Evolutionary conservation across 2,113 vertebrate species (phyloP).

Genomic region (Cheirogaleus medius): DNA sequence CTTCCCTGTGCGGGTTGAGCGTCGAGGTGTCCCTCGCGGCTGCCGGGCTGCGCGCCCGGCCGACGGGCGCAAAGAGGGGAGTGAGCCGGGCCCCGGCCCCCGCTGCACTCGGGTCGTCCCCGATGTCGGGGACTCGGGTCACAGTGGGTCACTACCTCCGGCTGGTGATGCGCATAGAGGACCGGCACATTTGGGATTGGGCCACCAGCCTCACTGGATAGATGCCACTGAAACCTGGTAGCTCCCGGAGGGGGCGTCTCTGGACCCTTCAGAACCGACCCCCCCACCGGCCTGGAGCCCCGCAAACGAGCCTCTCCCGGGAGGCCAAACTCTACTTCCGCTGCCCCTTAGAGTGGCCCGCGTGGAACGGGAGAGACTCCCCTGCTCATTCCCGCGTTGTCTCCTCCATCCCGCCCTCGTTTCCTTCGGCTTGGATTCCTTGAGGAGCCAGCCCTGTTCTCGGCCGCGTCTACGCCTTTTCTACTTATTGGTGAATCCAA

Average conservation of each 20-base stretch:
- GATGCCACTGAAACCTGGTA: neutral
- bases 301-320: neutral
- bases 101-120: neutral
- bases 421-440: neutral
- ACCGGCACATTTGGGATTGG: neutral
- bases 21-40: neutral
- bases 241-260: neutral
- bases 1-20: neutral
- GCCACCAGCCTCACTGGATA: neutral
- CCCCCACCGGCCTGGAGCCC: neutral
- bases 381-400: neutral
- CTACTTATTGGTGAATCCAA: neutral
- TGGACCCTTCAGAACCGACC: neutral
- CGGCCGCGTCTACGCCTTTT: neutral
- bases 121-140: neutral
- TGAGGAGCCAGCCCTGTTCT: neutral
- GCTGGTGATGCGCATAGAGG: neutral
- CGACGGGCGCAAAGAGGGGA: neutral
- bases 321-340: neutral
- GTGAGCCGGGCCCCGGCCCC: neutral
- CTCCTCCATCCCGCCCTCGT: neutral
- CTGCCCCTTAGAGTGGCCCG: neutral
- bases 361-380: neutral
- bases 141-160: neutral
- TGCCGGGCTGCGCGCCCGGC: neutral